Evolutionary conservation across 2,888 invertebrate species (phyloP), one percentile per base, ranked within the genome.

Genomic region (Spicauda simplicius): DNA sequence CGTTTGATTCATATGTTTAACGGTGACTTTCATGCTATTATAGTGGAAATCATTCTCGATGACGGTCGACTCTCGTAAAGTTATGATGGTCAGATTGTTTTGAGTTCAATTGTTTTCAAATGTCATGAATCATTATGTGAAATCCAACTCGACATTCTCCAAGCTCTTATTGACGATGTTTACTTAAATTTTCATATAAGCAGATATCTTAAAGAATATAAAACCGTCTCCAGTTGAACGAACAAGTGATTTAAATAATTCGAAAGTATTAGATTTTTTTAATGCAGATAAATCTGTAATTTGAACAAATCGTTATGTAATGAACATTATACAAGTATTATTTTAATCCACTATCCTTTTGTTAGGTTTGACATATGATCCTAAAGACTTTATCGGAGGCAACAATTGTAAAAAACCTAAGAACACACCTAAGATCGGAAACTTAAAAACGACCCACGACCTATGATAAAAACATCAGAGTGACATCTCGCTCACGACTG

Each of bases 401-500:
- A n/a, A n/a, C 45, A n/a, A n/a, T 45, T 45, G n/a, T n/a, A 45
- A 45, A 45, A n/a, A 45, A 45, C n/a, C 3, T 14, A 45, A 45
- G 45, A n/a, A 45, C 45, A 45, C 71, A 70, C 71, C 59, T 69
- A 60, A 61, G 59, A 68, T 73, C 58, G 55, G 58, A 66, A 72
- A 73, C 50, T 64, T 64, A 72, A 73, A 74, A 60, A 72, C 69
- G 63, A 57, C 56, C 58, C 71, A 70, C 69, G 71, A 71, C 57
- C 70, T 52, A 66, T 78, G 80, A 83, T 80, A 77, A 84, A 82
- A 80, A 84, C 80, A 76, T 78, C 80, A 81, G 72, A 83, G 81
- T 84, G 91, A 91, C 88, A 85, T 84, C 79, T 79, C 80, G 81
- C 84, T 90, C 91, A 91, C 90, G 91, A 89, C 78, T 76, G 70